These are phyloP conservation scores for Coelogynopora nodosa DNA, from an alignment of 2,888 invertebrate species.

Conservation along the genomic window DNA sequence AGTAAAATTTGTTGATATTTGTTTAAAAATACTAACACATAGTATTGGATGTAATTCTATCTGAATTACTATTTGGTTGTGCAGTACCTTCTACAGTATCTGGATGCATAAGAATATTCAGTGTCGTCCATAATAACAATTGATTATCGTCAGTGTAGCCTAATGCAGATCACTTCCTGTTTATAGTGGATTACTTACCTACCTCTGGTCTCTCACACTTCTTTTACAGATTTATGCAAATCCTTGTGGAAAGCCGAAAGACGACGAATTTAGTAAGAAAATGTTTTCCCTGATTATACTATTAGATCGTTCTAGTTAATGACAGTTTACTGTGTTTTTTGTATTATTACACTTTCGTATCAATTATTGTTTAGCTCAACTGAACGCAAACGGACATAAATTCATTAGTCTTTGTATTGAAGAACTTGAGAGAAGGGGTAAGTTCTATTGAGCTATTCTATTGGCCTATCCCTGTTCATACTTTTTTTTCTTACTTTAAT, in stretches of 20 bases:
- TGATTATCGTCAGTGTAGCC: too few relatives aligned
- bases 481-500: neutral
- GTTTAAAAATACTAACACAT: too few relatives aligned
- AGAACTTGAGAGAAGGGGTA: conserved; percentile 41
- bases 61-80: too few relatives aligned
- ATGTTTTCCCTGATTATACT: neutral
- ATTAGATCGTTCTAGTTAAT: neutral
- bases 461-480: neutral
- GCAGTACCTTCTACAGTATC: too few relatives aligned
- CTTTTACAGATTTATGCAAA: conserved; percentile 39
- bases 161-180: too few relatives aligned
- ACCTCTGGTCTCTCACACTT: too few relatives aligned
- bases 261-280: neutral
- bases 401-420: neutral
- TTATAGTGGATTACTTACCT: too few relatives aligned
- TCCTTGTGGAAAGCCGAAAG: neutral
- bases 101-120: too few relatives aligned
- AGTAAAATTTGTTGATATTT: too few relatives aligned
- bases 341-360: neutral
- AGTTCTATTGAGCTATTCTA: conserved; percentile 27
- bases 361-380: neutral
- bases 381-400: neutral
- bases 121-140: too few relatives aligned
- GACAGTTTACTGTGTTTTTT: neutral
- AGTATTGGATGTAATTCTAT: too few relatives aligned